phyloP scores from a whole-genome alignment of 2,888 invertebrate species.

The Chalcosyrphus nemorum region DNA sequence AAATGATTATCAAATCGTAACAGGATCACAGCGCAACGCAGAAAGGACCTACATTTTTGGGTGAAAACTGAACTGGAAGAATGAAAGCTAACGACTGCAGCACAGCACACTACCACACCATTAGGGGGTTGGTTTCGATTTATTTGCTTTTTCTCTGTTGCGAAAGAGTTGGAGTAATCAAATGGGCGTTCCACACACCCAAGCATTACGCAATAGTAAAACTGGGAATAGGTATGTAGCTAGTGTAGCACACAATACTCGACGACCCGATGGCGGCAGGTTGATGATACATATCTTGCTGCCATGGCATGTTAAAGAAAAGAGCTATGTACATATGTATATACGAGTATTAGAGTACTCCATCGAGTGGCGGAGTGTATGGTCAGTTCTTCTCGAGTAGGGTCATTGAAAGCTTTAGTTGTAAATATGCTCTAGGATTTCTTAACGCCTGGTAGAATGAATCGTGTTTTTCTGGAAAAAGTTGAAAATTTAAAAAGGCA shows the following conservation, averaged over 20 bases:
- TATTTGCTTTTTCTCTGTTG: neutral
- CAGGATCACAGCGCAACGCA: slow-evolving; percentile 76
- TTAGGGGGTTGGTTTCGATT: slow-evolving; percentile 37
- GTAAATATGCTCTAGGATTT: neutral
- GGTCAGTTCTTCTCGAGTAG: neutral
- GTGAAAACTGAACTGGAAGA: slow-evolving; percentile 1
- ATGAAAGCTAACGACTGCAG: neutral
- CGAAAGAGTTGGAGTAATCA: slow-evolving; percentile 3
- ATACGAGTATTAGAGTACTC: too few relatives aligned
- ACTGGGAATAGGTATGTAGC: neutral
- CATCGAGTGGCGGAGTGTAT: neutral
- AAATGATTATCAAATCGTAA: slow-evolving; percentile 80
- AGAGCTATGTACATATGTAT: neutral
- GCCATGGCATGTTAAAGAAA: slow-evolving; percentile 23
- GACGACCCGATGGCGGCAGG: neutral
- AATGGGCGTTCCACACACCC: slow-evolving; percentile 37
- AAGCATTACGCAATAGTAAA: neutral
- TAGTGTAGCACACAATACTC: neutral
- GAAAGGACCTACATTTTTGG: slow-evolving; percentile 24
- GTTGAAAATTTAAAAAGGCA: slow-evolving; percentile 38
- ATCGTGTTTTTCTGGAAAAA: slow-evolving; percentile 78
- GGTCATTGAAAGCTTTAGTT: neutral
- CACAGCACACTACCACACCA: neutral
- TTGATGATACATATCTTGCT: slow-evolving; percentile 37
- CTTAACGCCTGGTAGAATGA: slow-evolving; percentile 75